Evolutionary conservation across 2,888 invertebrate genomes (phyloP), one percentile per base, ranked within the genome.

Genomic region (Druceiella hillmani): DNA sequence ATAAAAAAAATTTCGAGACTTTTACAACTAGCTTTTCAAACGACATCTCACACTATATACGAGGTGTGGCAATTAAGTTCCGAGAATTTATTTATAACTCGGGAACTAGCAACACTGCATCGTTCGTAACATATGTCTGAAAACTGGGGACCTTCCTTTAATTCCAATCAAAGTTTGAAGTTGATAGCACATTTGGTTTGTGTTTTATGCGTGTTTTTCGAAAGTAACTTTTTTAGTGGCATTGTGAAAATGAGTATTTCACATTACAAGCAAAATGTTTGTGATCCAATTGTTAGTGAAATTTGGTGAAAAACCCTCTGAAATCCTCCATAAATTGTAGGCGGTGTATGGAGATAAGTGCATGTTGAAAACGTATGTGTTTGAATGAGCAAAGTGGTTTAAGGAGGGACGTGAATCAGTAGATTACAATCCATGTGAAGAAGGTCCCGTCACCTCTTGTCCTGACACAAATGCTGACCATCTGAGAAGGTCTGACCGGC

Each of bases 31-130:
- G n/a, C n/a, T n/a, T n/a, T n/a, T n/a, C n/a, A n/a, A n/a, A n/a
- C n/a, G n/a, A n/a, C n/a, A n/a, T n/a, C n/a, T n/a, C n/a, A 20
- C n/a, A 20, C n/a, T 20, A 7, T 20, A 7, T 7, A 20, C n/a
- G 22, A 20, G 22, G 22, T 20, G 22, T 20, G 22, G 22, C 22
- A 20, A 20, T 20, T 20, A 20, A 20, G 22, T 20, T n/a, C 22
- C 22, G 22, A 9, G 22, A 20, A 20, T 20, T 20, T 20, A 20
- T 6, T 20, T 20, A 20, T 20, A 20, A 20, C 22, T 20, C 22
- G 22, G 22, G 22, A 20, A n/a, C 22, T 20, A 9, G 22, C 22
- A 20, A 20, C 22, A 20, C 22, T 20, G 22, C 22, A 9, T 20
- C 22, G 9, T 20, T 20, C n/a, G 22, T 20, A 20, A 20, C 22